Evolutionary conservation across 2,888 invertebrate species (phyloP).

Genomic region (Ecliptopera silaceata): DNA sequence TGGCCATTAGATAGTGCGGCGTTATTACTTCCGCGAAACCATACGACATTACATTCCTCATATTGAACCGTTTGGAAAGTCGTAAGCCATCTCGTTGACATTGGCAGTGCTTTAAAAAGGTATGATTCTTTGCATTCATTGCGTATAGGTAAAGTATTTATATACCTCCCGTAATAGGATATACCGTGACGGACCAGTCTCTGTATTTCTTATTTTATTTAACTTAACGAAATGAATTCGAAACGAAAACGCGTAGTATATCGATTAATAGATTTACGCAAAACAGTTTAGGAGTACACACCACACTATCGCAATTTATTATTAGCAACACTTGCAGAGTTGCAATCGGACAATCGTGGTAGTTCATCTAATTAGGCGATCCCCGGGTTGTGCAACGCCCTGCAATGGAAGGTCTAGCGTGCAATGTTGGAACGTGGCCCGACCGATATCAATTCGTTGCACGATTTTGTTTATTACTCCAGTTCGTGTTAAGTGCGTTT

Average conservation of each 20-base stretch:
- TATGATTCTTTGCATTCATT: no score
- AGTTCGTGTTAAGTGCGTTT: conserved; percentile 38
- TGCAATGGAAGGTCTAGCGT: conserved; percentile 32
- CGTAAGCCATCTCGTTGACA: conserved; percentile 8
- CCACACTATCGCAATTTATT: conserved; percentile 49
- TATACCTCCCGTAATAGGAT: no score
- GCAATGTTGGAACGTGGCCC: conserved; percentile 44
- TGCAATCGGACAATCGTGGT: conserved; percentile 59
- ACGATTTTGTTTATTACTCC: conserved; percentile 43
- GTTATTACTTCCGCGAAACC: conserved; percentile 24
- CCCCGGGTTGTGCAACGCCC: conserved; percentile 47
- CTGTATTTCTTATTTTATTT: no score
- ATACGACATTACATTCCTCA: conserved; percentile 19
- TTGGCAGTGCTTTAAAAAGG: not conserved
- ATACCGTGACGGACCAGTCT: no score
- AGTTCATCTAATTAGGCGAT: conserved; percentile 65
- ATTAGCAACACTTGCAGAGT: conserved; percentile 53
- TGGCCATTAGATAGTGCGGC: conserved; percentile 20
- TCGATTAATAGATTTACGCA: conserved; percentile 24
- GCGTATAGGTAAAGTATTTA: no score
- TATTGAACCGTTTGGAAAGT: conserved; percentile 2
- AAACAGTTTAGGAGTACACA: conserved; percentile 44
- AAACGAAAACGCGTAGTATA: not conserved
- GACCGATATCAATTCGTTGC: conserved; percentile 37
- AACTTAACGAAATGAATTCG: not conserved